Conservation (phyloP, 2,888 invertebrate genomes). For the Epistrophella euchroma region DNA sequence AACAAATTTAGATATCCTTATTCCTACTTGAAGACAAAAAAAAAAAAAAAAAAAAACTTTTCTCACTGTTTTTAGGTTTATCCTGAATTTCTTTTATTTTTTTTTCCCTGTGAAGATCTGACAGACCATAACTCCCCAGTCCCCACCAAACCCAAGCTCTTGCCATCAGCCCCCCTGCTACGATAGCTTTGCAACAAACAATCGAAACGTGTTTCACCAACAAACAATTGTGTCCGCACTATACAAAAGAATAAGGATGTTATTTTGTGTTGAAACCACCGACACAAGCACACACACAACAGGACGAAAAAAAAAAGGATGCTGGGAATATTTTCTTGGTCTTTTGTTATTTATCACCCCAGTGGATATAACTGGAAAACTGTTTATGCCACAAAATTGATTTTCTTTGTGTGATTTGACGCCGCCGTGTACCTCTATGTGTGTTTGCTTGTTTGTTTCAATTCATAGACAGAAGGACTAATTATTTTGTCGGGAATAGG, state of each 20-base stretch:
- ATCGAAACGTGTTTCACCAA: conserved; percentile 68
- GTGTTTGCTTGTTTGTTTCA: conserved; percentile 15
- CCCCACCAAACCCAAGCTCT: not conserved
- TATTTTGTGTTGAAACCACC: conserved; percentile 57
- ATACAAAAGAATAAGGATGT: conserved; percentile 63
- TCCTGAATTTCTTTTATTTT: conserved; percentile 44
- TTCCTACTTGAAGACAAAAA: conserved; percentile 49
- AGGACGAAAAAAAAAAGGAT: conserved; percentile 55
- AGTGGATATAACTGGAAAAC: conserved; percentile 55
- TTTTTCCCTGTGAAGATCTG: conserved; percentile 10
- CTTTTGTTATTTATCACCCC: conserved; percentile 73
- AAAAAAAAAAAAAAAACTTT: conserved; percentile 57
- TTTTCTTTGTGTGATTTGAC: conserved; percentile 55
- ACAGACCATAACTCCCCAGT: conserved; percentile 29
- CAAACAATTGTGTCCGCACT: conserved; percentile 54
- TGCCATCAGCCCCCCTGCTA: conserved; percentile 1
- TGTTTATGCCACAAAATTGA: conserved; percentile 71
- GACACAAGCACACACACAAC: not conserved
- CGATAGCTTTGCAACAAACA: conserved; percentile 63
- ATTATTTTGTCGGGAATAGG: conserved; percentile 70
- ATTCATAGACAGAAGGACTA: conserved; percentile 45
- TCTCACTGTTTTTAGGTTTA: conserved; percentile 32
- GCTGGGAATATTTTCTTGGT: conserved; percentile 56
- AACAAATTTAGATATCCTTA: conserved; percentile 60
- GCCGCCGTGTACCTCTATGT: not conserved